These are phyloP conservation scores for Gambusia yucatana DNA, from an alignment of 2,797 vertebrate genomes.

Conservation along the genomic window DNA sequence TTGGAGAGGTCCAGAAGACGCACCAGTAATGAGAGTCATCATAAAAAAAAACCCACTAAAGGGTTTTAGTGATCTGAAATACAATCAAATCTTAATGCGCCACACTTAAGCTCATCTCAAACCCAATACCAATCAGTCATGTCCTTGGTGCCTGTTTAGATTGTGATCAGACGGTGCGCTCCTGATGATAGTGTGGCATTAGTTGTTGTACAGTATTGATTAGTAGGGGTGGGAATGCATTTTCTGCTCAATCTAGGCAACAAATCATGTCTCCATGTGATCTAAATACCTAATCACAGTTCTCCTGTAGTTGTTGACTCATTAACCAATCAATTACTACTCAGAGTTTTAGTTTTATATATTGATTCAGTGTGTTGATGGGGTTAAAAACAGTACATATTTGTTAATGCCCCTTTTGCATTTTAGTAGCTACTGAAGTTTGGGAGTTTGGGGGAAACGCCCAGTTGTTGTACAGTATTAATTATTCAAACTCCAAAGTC, in stretches of 20 bases:
- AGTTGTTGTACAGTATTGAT: slow-evolving; percentile 79
- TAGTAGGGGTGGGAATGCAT: slow-evolving; percentile 37
- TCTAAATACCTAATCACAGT: not conserved
- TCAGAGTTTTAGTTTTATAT: not conserved
- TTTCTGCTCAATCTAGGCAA: slow-evolving; percentile 43
- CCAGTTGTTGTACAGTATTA: no score
- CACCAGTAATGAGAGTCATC: slow-evolving; percentile 35
- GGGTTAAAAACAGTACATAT: not conserved
- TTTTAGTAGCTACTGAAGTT: not conserved
- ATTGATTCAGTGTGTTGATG: not conserved
- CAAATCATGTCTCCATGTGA: slow-evolving; percentile 9
- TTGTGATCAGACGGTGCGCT: slow-evolving; percentile 71
- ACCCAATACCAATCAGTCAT: slow-evolving; percentile 82
- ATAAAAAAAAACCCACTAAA: slow-evolving; percentile 21
- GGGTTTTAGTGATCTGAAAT: slow-evolving; percentile 67
- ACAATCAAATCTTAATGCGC: slow-evolving; percentile 78
- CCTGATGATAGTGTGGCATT: slow-evolving; percentile 69
- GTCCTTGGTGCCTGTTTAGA: slow-evolving; percentile 78
- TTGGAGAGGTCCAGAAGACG: slow-evolving; percentile 27
- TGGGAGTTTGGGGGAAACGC: not conserved
- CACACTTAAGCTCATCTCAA: slow-evolving; percentile 79
- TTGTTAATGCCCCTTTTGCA: not conserved
- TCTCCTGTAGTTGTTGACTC: not conserved
- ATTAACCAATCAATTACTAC: not conserved
- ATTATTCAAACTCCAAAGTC: not conserved